Base-by-base conservation (phyloP, 2,797 vertebrate species). In the Mormyrops boulengeri region DNA sequence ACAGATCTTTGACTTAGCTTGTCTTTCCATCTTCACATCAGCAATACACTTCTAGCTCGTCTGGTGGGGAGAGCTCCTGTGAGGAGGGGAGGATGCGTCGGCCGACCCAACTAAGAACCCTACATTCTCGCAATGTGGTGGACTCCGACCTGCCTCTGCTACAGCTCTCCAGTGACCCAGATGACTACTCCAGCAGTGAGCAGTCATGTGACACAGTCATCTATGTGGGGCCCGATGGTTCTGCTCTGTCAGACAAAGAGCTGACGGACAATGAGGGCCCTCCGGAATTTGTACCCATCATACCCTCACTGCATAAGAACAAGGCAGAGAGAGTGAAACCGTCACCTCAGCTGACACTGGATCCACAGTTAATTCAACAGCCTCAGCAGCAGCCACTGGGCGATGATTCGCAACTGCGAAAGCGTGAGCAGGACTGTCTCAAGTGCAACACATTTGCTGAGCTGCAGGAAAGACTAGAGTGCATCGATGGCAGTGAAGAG, bases 401-500 rank as follows among this genome's bases (percentile, higher is more conserved):
- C 22, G 92, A 91, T 34, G 90, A 0, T 2, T 92, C 93, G 92
- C 94, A 26, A 47, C 8, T 89, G 2, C 92, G 90, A 91, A 92
- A 95, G 0, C 94, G 96, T 0, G 98, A 96, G 90, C 96, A 96
- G 93, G 98, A 99, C 93, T 98, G 97, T 92, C 93, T 99, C 60
- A 99, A 99, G 93, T 99, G 99, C 91, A 98, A 98, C 93, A 99
- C 99, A 0, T 99, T 99, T 92, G 98, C 99, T 0, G 98, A 99
- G 93, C 97, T 99, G 88, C 99, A 99, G 90, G 97, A 99, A 93
- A 95, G 99, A 82, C 92, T 99, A 91, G 99, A 97, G 88, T 98
- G 98, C 91, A 99, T 99, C 0, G 98, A 99, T 0, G 98, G 97
- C 91, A 97, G 96, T 19, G 98, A 99, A 90, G 97, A 97, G 91